Evolutionary conservation across 2,797 vertebrate species (phyloP), one percentile per base, ranked within the genome.

Genomic region (Rousettus madagascariensis): DNA sequence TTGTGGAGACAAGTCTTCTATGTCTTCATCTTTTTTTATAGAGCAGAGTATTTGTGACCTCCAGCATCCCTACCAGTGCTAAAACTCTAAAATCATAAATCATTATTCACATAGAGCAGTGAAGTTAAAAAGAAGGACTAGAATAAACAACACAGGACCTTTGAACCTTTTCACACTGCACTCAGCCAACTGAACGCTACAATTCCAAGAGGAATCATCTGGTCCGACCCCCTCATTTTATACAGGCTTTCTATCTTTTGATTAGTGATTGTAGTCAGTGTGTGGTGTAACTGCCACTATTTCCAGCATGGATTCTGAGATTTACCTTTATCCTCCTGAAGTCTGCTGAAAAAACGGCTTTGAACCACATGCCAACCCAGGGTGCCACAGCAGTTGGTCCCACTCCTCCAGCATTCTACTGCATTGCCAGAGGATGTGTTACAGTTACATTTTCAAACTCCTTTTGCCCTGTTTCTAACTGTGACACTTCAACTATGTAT

Each of bases 341-440:
- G 38, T 38, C 4, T 28, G 66, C 61, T 41, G 41, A 82, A 65
- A 61, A 33, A 82, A 26, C 0, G 0, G 17, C 74, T 89, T 84
- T 86, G 57, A 89, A 77, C 28, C 36, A 0, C 12, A 16, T 6
- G 19, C 28, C 80, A 53, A 63, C 8, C 8, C 24, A 17, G 15
- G 0, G 3, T 10, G 51, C 22, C 26, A 17, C 22, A 6, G 0
- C 0, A 2, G 46, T 2, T n/a, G 9, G 4, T 36, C 10, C 68
- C 2, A 0, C 9, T 51, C 13, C 28, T 33, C 10, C 0, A 8
- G 6, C 11, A 3, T 46, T 61, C 65, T 9, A 26, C 33, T 30
- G 11, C 59, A 20, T 16, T 6, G 57, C 57, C 33, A 12, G 24
- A 83, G 65, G 96, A 86, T 53, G 28, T 24, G 17, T 63, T 77